A percentile compares a stretch with the other conserved stretches of the same genome.
phyloP scores from a whole-genome alignment of 2,113 vertebrate genomes.

The Centrocercus urophasianus region DNA sequence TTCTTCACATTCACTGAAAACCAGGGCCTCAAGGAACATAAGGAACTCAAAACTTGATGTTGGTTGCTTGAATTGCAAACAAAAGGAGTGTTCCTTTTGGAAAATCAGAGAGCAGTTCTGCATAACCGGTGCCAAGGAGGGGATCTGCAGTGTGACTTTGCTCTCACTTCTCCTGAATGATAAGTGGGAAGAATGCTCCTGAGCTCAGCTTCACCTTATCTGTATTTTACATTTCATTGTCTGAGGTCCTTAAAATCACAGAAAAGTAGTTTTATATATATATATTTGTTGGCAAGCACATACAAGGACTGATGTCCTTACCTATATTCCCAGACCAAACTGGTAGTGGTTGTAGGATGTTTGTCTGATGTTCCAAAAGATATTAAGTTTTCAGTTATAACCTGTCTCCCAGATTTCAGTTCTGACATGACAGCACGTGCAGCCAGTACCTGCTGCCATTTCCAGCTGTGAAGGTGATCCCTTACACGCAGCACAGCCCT shows the following conservation, averaged over 20 bases:
- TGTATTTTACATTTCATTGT: slow-evolving; percentile 14
- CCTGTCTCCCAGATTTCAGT: not conserved
- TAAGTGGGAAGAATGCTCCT: not conserved
- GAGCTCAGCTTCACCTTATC: slow-evolving; percentile 3
- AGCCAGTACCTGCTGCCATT: not conserved
- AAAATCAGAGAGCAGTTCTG: not conserved
- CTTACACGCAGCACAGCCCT: not conserved
- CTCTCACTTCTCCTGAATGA: not conserved
- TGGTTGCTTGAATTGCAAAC: not conserved
- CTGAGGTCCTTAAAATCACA: not conserved
- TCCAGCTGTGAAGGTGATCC: not conserved
- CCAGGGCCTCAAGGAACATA: not conserved
- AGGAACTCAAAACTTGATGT: not conserved
- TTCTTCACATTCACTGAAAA: not conserved
- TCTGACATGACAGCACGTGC: not conserved
- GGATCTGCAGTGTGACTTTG: slow-evolving; percentile 5
- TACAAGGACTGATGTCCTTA: not conserved
- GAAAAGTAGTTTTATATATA: not conserved
- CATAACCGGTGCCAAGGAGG: not conserved
- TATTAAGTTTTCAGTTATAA: not conserved
- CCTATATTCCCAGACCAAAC: not conserved
- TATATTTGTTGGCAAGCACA: not conserved
- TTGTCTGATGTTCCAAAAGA: not conserved
- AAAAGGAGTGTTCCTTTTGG: not conserved
- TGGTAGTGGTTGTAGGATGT: not conserved